Evolutionary conservation across 2,888 invertebrate genomes (phyloP).

Genomic region (Podabrus alpinus): DNA sequence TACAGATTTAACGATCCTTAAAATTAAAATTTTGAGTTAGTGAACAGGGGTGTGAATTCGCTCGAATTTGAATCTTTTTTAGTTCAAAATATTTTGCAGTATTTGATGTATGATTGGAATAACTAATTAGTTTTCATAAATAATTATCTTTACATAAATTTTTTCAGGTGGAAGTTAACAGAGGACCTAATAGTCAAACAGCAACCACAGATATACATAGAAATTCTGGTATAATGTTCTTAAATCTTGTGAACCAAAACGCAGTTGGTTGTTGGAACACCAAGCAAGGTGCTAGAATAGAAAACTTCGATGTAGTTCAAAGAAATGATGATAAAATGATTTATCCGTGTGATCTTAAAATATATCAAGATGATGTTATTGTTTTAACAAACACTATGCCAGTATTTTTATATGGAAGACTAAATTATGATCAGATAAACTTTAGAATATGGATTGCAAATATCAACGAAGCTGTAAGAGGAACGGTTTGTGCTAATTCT

Average conservation of each 20-base stretch:
- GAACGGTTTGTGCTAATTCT: conserved; percentile 53
- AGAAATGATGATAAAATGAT: conserved; percentile 65
- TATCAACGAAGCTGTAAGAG: conserved; percentile 51
- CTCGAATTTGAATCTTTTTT: too few species aligned
- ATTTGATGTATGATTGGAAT: too few species aligned
- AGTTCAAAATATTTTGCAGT: too few species aligned
- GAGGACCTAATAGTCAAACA: conserved; percentile 68
- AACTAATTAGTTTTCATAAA: not conserved
- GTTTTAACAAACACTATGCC: conserved; percentile 71
- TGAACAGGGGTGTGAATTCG: too few species aligned
- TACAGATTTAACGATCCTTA: too few species aligned
- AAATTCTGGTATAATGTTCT: conserved; percentile 66
- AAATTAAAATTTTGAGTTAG: too few species aligned
- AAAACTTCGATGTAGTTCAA: conserved; percentile 63
- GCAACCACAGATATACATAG: conserved; percentile 71
- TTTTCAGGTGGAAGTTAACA: conserved; percentile 62
- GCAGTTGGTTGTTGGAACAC: conserved; percentile 79
- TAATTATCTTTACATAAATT: not conserved
- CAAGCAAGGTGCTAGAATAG: conserved; percentile 45
- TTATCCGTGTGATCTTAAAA: conserved; percentile 72
- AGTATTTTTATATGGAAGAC: conserved; percentile 64
- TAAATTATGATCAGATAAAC: conserved; percentile 65
- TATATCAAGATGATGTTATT: conserved; percentile 69
- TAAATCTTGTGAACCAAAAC: conserved; percentile 71
- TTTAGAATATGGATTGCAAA: conserved; percentile 64